phyloP scores from a whole-genome alignment of 2,888 invertebrate genomes.

The Netelia melanura region DNA sequence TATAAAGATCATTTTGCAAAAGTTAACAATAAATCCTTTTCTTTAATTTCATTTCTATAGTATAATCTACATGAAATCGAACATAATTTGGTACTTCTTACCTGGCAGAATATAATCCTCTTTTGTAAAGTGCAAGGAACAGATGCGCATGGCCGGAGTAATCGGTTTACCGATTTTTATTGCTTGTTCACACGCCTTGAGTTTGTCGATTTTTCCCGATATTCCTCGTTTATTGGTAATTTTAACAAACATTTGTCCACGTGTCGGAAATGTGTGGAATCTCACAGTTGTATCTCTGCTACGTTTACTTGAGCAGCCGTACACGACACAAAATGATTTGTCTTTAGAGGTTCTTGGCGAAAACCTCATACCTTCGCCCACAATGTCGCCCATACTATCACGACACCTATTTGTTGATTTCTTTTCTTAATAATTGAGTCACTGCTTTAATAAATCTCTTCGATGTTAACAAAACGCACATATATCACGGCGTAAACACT shows the following conservation, averaged over 20 bases:
- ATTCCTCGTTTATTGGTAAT: constrained; percentile 36
- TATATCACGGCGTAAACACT: too few species aligned
- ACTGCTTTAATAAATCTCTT: too few species aligned
- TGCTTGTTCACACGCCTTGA: constrained; percentile 39
- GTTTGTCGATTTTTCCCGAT: constrained; percentile 36
- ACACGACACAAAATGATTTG: constrained; percentile 8
- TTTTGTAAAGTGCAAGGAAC: constrained; percentile 51
- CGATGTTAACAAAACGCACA: too few species aligned
- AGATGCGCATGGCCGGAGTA: constrained; percentile 35
- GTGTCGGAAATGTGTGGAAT: constrained; percentile 54
- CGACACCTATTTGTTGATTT: too few species aligned
- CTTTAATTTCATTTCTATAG: too few species aligned
- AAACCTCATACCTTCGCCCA: constrained; percentile 17
- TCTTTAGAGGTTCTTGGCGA: not conserved
- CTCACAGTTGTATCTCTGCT: constrained; percentile 4
- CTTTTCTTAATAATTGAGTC: not conserved
- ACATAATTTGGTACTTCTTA: constrained; percentile 39
- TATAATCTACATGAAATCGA: too few species aligned
- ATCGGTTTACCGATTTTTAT: constrained; percentile 38
- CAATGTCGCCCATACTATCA: not conserved
- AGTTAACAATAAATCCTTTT: too few species aligned
- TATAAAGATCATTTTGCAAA: too few species aligned
- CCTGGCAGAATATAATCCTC: constrained; percentile 45
- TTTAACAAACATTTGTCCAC: constrained; percentile 24
- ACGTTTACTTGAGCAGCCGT: not conserved